phyloP scores from a whole-genome alignment of 2,797 vertebrate species.

The Apodemus agrarius region DNA sequence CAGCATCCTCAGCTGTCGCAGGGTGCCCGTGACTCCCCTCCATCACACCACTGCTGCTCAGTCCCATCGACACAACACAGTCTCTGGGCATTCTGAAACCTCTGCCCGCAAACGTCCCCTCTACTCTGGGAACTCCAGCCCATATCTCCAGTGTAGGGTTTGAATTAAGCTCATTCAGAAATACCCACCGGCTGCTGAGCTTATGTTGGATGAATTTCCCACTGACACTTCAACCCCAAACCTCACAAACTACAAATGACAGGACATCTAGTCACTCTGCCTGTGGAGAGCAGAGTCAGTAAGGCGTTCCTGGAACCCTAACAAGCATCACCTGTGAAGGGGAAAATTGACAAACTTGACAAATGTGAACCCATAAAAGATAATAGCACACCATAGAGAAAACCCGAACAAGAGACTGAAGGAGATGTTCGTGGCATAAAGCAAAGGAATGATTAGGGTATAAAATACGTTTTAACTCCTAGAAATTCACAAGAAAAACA shows the following conservation, averaged over 20 bases:
- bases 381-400: conserved; percentile 5
- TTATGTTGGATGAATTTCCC: background rate
- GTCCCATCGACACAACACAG: background rate
- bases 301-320: background rate
- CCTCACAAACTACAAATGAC: background rate
- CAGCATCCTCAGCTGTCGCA: background rate
- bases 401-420: conserved; percentile 28
- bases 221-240: conserved; percentile 11
- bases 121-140: background rate
- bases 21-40: background rate
- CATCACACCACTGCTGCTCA: background rate
- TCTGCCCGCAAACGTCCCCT: background rate
- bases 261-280: background rate
- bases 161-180: background rate
- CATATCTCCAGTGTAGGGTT: background rate
- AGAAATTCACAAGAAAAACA: conserved; percentile 7
- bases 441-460: conserved; percentile 5
- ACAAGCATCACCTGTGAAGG: background rate
- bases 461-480: background rate
- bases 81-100: background rate
- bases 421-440: conserved; percentile 8
- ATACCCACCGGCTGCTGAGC: background rate
- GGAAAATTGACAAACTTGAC: background rate
- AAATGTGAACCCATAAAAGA: conserved; percentile 21
- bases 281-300: background rate